A percentile compares a stretch with the other conserved stretches of the same genome.
Conservation (phyloP, 1,140 invertebrate species). For the Lethrus apterus region DNA sequence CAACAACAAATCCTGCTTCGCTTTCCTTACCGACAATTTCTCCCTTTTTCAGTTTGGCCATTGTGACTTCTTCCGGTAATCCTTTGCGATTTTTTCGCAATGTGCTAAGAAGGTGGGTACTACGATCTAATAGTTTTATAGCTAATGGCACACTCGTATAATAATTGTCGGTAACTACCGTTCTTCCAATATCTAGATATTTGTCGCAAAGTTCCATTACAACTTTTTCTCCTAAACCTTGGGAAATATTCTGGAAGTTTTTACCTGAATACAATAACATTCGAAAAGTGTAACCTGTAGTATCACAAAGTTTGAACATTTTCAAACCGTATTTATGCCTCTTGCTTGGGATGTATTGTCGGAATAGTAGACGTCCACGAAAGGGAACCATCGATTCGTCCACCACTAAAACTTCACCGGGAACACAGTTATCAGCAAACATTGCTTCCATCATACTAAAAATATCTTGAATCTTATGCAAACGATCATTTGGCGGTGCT, state of each 20-base stretch:
- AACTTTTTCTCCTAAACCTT: background rate
- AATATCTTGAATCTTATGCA: constrained; percentile 20
- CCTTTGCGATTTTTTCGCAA: constrained; percentile 26
- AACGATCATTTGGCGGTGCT: constrained; percentile 11
- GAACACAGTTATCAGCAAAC: constrained; percentile 17
- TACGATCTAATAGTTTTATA: constrained; percentile 22
- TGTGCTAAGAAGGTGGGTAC: constrained; percentile 29
- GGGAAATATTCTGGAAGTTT: constrained; percentile 11
- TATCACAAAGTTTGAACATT: constrained; percentile 39
- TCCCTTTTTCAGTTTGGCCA: constrained; percentile 25
- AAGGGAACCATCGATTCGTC: constrained; percentile 41
- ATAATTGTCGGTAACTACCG: constrained; percentile 27
- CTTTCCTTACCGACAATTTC: constrained; percentile 26
- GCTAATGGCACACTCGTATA: constrained; percentile 28
- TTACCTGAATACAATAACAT: constrained; percentile 36
- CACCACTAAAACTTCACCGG: constrained; percentile 20
- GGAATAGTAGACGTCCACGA: constrained; percentile 35
- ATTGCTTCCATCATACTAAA: constrained; percentile 14
- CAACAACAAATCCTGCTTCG: constrained; percentile 36
- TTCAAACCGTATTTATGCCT: constrained; percentile 41
- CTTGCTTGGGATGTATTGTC: constrained; percentile 40
- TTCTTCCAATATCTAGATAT: constrained; percentile 18
- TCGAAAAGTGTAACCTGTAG: constrained; percentile 36
- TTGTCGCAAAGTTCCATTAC: constrained; percentile 11
- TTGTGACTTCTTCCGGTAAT: constrained; percentile 19